A percentile compares a stretch with the other conserved stretches of the same genome.
These are phyloP conservation scores for Pelodiscus sinensis DNA, from an alignment of 2,113 vertebrate genomes.

Conservation along the genomic window DNA sequence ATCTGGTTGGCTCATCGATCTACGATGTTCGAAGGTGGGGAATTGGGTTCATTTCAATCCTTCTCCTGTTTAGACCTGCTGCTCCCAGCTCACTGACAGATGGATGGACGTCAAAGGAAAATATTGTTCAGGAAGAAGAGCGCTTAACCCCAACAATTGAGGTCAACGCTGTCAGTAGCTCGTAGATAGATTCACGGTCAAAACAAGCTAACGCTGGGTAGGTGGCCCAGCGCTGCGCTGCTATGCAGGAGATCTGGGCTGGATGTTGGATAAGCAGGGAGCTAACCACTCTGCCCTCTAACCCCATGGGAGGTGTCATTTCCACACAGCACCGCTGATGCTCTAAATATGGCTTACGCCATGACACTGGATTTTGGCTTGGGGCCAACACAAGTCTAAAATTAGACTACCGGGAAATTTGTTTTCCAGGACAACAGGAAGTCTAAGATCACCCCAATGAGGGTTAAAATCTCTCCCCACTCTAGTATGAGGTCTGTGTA, in stretches of 20 bases:
- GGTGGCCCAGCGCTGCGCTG: conserved; percentile 4
- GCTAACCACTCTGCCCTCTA: neutral
- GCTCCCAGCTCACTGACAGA: neutral
- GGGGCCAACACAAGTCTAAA: neutral
- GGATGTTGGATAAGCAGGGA: conserved; percentile 6
- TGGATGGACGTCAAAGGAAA: conserved; percentile 32
- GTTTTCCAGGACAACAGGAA: too few relatives aligned
- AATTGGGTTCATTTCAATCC: neutral
- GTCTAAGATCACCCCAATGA: neutral
- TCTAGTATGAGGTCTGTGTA: neutral
- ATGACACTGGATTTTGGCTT: neutral
- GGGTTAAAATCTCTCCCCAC: neutral
- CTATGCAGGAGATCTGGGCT: conserved; percentile 7
- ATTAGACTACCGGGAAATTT: neutral
- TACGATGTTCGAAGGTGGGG: conserved; percentile 10
- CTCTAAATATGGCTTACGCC: neutral
- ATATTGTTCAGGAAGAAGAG: neutral
- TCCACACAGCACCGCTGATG: neutral
- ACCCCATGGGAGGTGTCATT: neutral
- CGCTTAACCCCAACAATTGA: conserved; percentile 20
- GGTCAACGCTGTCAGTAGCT: conserved; percentile 1
- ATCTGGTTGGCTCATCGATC: conserved; percentile 28
- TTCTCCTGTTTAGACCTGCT: conserved; percentile 53
- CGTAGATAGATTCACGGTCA: neutral
- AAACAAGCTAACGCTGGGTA: neutral